Percentiles rank a stretch among this genome's conserved stretches.
Evolutionary conservation across 1,140 invertebrate species (phyloP).

Genomic region (Apis cerana): DNA sequence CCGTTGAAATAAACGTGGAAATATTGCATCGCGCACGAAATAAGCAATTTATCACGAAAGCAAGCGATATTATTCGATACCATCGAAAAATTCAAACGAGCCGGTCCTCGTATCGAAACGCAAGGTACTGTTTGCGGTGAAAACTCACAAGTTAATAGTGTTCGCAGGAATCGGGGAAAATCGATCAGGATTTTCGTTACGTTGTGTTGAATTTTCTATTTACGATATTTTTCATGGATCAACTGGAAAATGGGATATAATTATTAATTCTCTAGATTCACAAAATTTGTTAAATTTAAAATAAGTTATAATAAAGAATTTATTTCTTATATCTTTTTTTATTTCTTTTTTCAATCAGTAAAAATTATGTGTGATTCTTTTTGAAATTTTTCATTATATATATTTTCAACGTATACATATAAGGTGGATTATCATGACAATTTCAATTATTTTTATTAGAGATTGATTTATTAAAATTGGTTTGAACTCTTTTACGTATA

Average conservation of each 20-base stretch:
- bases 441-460: no score
- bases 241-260: not conserved
- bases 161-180: not conserved
- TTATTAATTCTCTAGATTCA: not conserved
- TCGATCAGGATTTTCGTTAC: not conserved
- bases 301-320: not conserved
- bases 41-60: conserved; percentile 1
- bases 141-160: not conserved
- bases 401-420: no score
- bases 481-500: no score
- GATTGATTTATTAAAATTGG: no score
- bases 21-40: not conserved
- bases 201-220: not conserved
- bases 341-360: not conserved
- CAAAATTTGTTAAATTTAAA: not conserved
- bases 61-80: not conserved
- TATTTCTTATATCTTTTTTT: not conserved
- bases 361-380: not conserved
- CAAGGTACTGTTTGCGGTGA: conserved; percentile 4
- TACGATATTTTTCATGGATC: conserved; percentile 10
- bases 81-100: not conserved
- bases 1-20: not conserved
- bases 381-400: no score
- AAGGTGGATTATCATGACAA: no score
- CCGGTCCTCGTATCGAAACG: not conserved